phyloP scores from a whole-genome alignment of 2,888 invertebrate genomes.

The Hirtodrosophila confusa region DNA sequence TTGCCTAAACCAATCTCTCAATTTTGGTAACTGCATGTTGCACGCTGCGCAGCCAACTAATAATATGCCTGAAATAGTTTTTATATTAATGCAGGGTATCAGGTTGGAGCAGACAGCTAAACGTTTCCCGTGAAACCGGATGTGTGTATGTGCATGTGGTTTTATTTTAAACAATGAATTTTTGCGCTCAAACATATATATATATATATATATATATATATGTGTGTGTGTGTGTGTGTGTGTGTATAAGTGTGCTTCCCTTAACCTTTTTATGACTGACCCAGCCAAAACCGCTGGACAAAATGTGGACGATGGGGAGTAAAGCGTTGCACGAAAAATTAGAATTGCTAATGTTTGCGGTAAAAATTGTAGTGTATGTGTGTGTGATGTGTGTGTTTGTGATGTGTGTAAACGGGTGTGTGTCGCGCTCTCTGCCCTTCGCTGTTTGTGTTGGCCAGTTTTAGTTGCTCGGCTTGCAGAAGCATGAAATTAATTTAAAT shows the following conservation, averaged over 20 bases:
- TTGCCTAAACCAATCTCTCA: neutral
- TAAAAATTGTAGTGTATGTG: conserved; percentile 56
- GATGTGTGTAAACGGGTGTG: conserved; percentile 20
- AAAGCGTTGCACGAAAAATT: conserved; percentile 65
- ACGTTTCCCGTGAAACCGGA: conserved; percentile 70
- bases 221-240: conserved; percentile 27
- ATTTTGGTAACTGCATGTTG: neutral
- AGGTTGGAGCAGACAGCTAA: conserved; percentile 54
- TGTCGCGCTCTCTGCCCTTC: conserved; percentile 35
- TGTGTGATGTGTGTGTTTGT: conserved; percentile 25
- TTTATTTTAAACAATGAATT: conserved; percentile 71
- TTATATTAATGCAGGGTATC: conserved; percentile 17
- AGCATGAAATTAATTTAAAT: conserved; percentile 73
- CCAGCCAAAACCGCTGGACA: conserved; percentile 59
- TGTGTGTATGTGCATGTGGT: conserved; percentile 61
- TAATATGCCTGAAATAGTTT: conserved; percentile 24
- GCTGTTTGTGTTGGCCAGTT: conserved; percentile 57
- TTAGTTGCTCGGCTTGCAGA: conserved; percentile 68
- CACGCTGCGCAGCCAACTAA: conserved; percentile 3
- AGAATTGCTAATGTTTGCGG: conserved; percentile 72
- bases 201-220: neutral
- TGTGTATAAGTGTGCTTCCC: conserved; percentile 44
- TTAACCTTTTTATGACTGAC: conserved; percentile 71
- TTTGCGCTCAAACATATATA: conserved; percentile 5
- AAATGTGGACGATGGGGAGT: conserved; percentile 41